Percentiles rank a stretch among this genome's conserved stretches.
Conservation (phyloP, 2,113 vertebrate species). For the Synchiropus splendidus region DNA sequence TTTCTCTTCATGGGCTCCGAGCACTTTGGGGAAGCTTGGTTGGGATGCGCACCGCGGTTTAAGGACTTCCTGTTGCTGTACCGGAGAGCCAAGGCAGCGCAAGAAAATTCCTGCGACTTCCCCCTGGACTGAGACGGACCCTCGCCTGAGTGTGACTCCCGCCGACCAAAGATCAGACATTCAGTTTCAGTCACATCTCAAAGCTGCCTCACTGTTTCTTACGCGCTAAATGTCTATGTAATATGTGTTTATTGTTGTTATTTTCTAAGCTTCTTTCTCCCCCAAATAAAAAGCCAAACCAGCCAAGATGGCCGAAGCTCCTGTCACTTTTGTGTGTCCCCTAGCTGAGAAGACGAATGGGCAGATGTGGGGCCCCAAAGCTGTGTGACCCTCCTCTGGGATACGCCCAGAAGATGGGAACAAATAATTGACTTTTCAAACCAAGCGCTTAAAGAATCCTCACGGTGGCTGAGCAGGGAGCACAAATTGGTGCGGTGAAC, state of each 20-base stretch:
- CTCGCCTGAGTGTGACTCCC: not conserved
- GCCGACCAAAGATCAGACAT: not conserved
- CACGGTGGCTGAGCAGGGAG: conserved; percentile 63
- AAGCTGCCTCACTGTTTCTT: too few species aligned
- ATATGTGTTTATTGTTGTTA: conserved; percentile 20
- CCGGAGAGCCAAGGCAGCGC: conserved; percentile 48
- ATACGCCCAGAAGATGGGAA: conserved; percentile 44
- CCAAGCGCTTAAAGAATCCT: conserved; percentile 49
- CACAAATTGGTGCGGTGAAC: conserved; percentile 73
- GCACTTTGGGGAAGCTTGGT: conserved; percentile 78
- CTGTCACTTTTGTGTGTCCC: conserved; percentile 35
- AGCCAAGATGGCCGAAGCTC: conserved; percentile 41
- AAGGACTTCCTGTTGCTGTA: conserved; percentile 70
- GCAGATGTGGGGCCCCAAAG: conserved; percentile 59
- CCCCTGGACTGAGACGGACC: conserved; percentile 56
- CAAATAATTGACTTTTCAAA: conserved; percentile 74
- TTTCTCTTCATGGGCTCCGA: conserved; percentile 77
- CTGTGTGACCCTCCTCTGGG: conserved; percentile 22
- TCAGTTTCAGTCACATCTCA: too few species aligned
- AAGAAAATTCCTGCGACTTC: conserved; percentile 69
- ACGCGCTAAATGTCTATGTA: not conserved
- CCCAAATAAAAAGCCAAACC: conserved; percentile 39
- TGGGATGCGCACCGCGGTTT: conserved; percentile 75
- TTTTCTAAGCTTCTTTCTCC: conserved; percentile 16
- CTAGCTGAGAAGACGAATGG: conserved; percentile 42